These are phyloP conservation scores for Drosophila mauritiana DNA, from an alignment of 1,140 invertebrate species.

Conservation along the genomic window DNA sequence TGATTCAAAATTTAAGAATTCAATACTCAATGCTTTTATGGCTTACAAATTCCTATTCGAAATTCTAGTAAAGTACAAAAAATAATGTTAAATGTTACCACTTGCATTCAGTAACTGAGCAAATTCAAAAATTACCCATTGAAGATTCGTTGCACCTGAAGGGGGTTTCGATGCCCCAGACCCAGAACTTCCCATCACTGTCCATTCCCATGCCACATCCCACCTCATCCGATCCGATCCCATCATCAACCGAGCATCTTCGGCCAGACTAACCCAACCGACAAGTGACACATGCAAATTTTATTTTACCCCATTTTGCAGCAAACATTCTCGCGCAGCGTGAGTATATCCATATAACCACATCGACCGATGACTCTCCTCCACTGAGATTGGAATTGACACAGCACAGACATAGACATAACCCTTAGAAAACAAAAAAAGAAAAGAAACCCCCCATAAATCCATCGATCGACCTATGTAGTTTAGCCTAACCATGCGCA, in stretches of 20 bases:
- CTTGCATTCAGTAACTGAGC: not conserved
- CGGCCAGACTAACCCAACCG: slow-evolving; percentile 27
- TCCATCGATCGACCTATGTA: slow-evolving; percentile 16
- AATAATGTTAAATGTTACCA: not conserved
- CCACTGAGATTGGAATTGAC: slow-evolving; percentile 15
- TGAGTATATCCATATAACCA: slow-evolving; percentile 52
- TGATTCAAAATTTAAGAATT: not conserved
- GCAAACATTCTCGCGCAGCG: slow-evolving; percentile 78
- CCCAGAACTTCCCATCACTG: slow-evolving; percentile 22
- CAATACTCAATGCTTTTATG: not conserved
- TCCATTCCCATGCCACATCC: not conserved
- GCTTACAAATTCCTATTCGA: not conserved
- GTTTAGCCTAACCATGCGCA: slow-evolving; percentile 18
- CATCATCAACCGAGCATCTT: slow-evolving; percentile 1
- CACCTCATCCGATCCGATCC: slow-evolving; percentile 2
- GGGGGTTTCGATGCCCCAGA: not conserved
- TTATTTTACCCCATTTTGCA: slow-evolving; percentile 71
- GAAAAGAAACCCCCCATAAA: not conserved
- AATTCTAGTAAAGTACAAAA: not conserved
- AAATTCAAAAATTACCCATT: not conserved
- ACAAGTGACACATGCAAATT: slow-evolving; percentile 60
- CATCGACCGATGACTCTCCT: slow-evolving; percentile 5
- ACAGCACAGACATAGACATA: not conserved
- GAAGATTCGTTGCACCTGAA: slow-evolving; percentile 7
- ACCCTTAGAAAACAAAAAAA: not conserved